Percentiles rank a stretch among this genome's conserved stretches.
Evolutionary conservation across 2,113 vertebrate genomes (phyloP).

Genomic region (Turnix velox): DNA sequence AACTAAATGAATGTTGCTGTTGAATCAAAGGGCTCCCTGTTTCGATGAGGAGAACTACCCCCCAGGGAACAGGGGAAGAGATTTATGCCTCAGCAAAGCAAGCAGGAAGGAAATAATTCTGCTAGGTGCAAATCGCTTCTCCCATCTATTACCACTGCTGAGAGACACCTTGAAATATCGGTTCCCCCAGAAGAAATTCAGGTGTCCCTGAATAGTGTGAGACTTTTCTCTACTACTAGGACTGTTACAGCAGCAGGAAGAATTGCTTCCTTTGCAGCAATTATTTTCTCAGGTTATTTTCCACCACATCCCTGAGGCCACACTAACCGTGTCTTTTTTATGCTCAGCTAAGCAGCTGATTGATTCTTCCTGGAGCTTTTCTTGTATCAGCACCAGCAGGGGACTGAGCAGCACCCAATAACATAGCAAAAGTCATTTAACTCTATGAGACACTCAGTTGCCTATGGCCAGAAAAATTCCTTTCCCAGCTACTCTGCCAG

Average conservation of each 20-base stretch:
- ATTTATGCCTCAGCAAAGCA: not conserved
- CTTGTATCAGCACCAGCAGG: not conserved
- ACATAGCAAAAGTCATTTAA: not conserved
- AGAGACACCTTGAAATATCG: not conserved
- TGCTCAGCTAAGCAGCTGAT: slow-evolving; percentile 27
- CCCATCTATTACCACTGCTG: not conserved
- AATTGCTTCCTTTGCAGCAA: slow-evolving; percentile 2
- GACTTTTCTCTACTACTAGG: not conserved
- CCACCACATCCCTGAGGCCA: not conserved
- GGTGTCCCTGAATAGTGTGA: not conserved
- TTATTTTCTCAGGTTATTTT: slow-evolving; percentile 40
- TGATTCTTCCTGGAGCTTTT: slow-evolving; percentile 14
- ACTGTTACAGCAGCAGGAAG: not conserved
- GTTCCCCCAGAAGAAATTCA: not conserved
- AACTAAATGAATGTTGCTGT: not conserved
- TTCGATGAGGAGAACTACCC: not conserved
- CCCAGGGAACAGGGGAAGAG: not conserved
- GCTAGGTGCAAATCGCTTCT: not conserved
- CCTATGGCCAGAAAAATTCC: not conserved
- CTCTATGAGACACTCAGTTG: not conserved
- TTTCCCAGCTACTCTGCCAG: not conserved
- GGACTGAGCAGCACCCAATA: not conserved
- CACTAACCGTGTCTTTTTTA: not conserved
- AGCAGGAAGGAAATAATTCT: not conserved
- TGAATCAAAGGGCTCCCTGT: not conserved